Evolutionary conservation across 2,113 vertebrate species (phyloP).

Genomic region (Bubalus kerabau): DNA sequence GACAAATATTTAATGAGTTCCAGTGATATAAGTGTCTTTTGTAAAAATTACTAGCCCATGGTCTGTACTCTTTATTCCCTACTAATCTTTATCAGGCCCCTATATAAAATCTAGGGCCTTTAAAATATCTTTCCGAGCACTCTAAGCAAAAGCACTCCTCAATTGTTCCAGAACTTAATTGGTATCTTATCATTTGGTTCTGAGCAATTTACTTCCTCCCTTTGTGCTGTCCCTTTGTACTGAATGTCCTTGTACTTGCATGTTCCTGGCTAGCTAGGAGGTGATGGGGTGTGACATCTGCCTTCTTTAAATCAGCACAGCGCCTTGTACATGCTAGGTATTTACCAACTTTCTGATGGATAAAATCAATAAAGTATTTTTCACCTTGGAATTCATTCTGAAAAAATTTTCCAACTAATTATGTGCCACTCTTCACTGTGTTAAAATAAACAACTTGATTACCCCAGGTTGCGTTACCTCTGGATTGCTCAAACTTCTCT

Average conservation of each 20-base stretch:
- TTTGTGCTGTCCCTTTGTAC: not conserved
- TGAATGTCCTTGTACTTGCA: fast-evolving
- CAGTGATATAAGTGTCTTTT: not conserved
- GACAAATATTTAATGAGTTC: not conserved
- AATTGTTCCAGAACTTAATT: not conserved
- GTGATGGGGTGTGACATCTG: not conserved
- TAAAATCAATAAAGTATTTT: not conserved
- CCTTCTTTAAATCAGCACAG: not conserved
- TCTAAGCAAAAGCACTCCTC: not conserved
- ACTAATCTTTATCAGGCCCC: not conserved
- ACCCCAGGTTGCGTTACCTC: not conserved
- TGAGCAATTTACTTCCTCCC: not conserved
- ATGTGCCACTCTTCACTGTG: not conserved
- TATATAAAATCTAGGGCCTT: not conserved
- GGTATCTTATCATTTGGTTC: not conserved
- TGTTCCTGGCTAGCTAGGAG: not conserved
- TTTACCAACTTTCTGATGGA: not conserved
- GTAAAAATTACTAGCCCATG: not conserved
- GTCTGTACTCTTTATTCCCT: not conserved
- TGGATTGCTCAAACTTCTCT: not conserved
- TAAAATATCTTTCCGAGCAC: not conserved
- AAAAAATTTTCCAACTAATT: not conserved
- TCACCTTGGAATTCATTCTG: not conserved
- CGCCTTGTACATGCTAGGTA: not conserved
- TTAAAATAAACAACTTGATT: not conserved